A percentile compares a stretch with the other conserved stretches of the same genome.
These are phyloP conservation scores for Speoplatyrhinus poulsoni DNA, from an alignment of 2,113 vertebrate genomes.

Conservation along the genomic window DNA sequence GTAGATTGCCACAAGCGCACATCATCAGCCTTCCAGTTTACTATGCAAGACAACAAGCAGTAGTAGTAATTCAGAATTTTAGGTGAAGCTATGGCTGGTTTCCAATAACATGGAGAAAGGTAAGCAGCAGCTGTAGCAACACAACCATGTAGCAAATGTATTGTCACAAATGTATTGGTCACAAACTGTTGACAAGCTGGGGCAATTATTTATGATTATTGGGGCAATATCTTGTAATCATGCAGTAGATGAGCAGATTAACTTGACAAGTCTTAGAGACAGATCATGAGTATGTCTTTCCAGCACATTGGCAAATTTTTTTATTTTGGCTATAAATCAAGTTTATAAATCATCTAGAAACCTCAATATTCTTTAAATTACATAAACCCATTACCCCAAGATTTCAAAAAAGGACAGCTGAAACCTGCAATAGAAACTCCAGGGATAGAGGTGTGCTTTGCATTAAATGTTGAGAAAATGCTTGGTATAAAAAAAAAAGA, in stretches of 20 bases:
- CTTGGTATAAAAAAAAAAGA: conserved; percentile 24
- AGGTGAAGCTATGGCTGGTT: conserved; percentile 13
- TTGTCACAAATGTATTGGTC: background rate
- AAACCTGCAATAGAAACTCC: conserved; percentile 59
- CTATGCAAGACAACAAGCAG: conserved; percentile 6
- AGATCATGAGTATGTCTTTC: conserved; percentile 18
- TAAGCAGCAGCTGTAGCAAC: background rate
- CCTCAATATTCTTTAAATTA: conserved; percentile 61
- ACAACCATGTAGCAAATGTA: conserved; percentile 10
- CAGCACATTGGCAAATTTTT: background rate
- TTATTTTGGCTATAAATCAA: conserved; percentile 57
- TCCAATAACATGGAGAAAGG: conserved; percentile 1
- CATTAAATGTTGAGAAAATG: conserved; percentile 54
- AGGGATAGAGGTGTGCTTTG: conserved; percentile 33
- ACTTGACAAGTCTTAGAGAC: conserved; percentile 10
- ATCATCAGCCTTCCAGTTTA: conserved; percentile 34
- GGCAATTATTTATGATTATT: background rate
- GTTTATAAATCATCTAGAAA: conserved; percentile 67
- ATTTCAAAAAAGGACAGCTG: conserved; percentile 36
- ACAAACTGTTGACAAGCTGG: background rate
- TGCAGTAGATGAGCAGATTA: background rate
- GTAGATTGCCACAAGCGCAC: conserved; percentile 6
- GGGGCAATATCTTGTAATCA: too few relatives aligned
- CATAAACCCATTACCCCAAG: conserved; percentile 33
- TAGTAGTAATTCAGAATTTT: conserved; percentile 19